Conservation (phyloP, 2,113 vertebrate genomes). For the Naja naja region DNA sequence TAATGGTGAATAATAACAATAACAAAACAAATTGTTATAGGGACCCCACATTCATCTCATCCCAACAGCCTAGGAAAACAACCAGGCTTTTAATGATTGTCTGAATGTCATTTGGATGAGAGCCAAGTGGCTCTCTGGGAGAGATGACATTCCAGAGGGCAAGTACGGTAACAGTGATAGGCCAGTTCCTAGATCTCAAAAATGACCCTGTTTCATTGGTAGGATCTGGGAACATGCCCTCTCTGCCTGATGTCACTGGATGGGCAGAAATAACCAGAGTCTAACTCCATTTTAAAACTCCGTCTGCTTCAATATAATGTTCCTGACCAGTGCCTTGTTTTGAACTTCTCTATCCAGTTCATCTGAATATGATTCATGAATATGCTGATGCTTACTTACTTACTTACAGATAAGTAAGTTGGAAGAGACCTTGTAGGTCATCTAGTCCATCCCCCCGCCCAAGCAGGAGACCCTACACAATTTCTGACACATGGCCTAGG, state of each 20-base stretch:
- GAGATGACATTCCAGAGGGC: neutral
- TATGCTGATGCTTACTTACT: neutral
- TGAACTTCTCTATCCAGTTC: neutral
- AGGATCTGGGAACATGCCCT: neutral
- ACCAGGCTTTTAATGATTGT: neutral
- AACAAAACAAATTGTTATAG: neutral
- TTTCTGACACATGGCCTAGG: neutral
- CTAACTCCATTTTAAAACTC: neutral
- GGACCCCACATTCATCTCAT: neutral
- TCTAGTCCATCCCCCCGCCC: too few relatives aligned
- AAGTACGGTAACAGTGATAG: neutral
- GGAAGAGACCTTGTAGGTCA: too few relatives aligned
- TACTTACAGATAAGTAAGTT: too few relatives aligned
- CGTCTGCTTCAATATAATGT: neutral
- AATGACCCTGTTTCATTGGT: neutral
- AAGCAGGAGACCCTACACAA: too few relatives aligned
- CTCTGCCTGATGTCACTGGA: neutral
- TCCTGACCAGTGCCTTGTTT: neutral
- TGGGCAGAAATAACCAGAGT: neutral
- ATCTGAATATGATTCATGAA: neutral
- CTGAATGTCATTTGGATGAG: neutral
- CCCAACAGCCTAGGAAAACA: neutral
- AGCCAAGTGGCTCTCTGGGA: neutral
- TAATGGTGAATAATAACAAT: neutral
- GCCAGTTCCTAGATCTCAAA: neutral